Conservation (phyloP, 2,113 vertebrate species). For the Dicerorhinus sumatrensis region DNA sequence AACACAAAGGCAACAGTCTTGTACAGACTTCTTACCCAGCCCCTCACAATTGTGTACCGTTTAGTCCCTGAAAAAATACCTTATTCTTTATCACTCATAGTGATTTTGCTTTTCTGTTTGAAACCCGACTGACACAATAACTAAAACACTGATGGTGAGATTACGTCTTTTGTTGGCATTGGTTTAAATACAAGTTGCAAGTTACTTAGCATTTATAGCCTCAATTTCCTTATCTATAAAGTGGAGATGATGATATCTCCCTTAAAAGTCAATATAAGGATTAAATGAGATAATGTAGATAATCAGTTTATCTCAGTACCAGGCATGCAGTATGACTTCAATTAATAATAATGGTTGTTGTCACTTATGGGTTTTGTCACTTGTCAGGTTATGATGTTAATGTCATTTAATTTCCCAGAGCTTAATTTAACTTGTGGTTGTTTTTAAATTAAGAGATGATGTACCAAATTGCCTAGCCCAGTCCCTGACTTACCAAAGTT, state of each 20-base stretch:
- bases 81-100: not conserved
- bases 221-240: not conserved
- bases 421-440: not conserved
- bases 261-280: not conserved
- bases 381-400: not conserved
- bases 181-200: not conserved
- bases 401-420: not conserved
- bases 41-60: not conserved
- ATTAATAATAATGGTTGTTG: not conserved
- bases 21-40: not conserved
- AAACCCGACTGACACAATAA: not conserved
- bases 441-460: not conserved
- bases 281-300: not conserved
- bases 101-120: not conserved
- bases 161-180: not conserved
- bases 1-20: not conserved
- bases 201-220: not conserved
- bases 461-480: not conserved
- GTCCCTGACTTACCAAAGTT: not conserved
- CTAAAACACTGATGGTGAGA: not conserved
- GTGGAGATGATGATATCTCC: not conserved
- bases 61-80: not conserved
- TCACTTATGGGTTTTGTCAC: not conserved
- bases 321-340: not conserved
- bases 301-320: not conserved